Evolutionary conservation across 2,113 vertebrate genomes (phyloP), one percentile per base, ranked within the genome.

Genomic region (Panurus biarmicus): DNA sequence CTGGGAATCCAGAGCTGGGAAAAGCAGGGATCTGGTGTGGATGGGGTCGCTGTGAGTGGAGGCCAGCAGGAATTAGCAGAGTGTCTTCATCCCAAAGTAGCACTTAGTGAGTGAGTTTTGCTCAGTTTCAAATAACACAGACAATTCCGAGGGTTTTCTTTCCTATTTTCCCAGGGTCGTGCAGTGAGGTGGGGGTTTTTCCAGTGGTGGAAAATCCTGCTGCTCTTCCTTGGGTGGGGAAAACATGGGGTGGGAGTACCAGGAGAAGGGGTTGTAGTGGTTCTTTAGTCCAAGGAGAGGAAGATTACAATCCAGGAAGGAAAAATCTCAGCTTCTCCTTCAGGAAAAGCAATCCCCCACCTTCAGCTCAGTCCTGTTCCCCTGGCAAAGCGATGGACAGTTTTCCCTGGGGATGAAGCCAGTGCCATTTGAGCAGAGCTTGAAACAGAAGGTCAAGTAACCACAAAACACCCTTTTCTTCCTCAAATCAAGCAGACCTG

Each of bases 61-160:
- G 18, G 9, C n/a, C 11, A 2, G 66, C 0, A 2, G 58, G 90
- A 78, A 11, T 24, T 15, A 74, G 87, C 93, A 95, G 95, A 75
- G 15, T 58, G 86, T 71, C 82, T 93, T 90, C 77, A 78, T 92
- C 79, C 93, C 57, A 18, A 94, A 96, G 88, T 91, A 96, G 96
- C 95, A 96, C 95, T 95, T 95, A 62, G 95, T 96, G 94, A 95
- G 93, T 89, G 85, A 87, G 83, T 80, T 88, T 50, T 92, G 81
- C 92, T 95, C 77, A 91, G 80, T 95, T 90, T 88, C 89, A 56
- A 76, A 15, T 12, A 35, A 72, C 42, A 31, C 87, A 53, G 78
- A 40, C 31, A 28, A 40, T 66, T 75, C 78, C 72, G 74, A 76
- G 90, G 21, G 16, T n/a, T 31, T 51, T 19, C 58, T 33, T 20